A percentile compares a stretch with the other conserved stretches of the same genome.
phyloP scores from a whole-genome alignment of 2,888 invertebrate species.

The Ochlodes sylvanus region DNA sequence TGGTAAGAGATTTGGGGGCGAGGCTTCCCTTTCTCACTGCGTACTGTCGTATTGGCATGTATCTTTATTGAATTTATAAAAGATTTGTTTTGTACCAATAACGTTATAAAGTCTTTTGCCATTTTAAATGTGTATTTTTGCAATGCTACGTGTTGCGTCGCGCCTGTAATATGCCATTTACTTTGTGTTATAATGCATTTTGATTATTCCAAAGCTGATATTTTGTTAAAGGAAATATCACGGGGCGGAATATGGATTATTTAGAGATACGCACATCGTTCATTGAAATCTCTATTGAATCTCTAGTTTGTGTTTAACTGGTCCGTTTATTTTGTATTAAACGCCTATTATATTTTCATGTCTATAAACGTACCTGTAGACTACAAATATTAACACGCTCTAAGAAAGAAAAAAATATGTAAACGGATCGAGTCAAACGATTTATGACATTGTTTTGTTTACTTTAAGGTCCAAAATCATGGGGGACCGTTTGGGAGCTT shows the following conservation, averaged over 20 bases:
- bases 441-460: conserved; percentile 12
- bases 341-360: neutral
- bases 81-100: too few relatives aligned
- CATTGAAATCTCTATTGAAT: conserved; percentile 23
- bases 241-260: too few relatives aligned
- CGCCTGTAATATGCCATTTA: neutral
- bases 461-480: conserved; percentile 36
- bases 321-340: conserved; percentile 10
- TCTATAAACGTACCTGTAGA: conserved; percentile 2
- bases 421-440: conserved; percentile 14
- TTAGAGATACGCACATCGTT: neutral
- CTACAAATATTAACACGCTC: too few relatives aligned
- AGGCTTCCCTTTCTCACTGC: too few relatives aligned
- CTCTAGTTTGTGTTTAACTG: conserved; percentile 13
- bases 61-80: too few relatives aligned
- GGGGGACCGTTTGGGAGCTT: conserved; percentile 39
- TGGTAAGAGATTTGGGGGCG: too few relatives aligned
- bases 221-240: neutral
- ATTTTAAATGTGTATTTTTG: neutral
- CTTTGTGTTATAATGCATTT: neutral
- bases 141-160: neutral
- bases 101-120: too few relatives aligned
- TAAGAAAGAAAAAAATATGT: neutral
- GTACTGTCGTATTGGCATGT: too few relatives aligned
- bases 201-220: neutral